Conservation (phyloP, 2,888 invertebrate species). For the Neoitamus cyanurus region DNA sequence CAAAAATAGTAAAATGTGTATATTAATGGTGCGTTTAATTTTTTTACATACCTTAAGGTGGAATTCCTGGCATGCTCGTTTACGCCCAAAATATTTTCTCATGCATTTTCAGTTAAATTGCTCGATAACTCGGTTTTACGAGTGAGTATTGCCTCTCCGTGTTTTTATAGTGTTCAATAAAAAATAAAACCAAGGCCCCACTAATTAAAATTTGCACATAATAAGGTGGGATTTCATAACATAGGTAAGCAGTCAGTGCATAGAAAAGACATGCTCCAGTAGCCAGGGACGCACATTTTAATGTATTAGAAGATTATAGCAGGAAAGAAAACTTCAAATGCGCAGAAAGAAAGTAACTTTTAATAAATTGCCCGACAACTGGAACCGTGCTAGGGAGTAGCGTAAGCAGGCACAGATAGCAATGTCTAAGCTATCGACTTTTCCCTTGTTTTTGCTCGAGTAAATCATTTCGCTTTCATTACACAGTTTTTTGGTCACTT, state of each 20-base stretch:
- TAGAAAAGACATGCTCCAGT: neutral
- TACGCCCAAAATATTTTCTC: neutral
- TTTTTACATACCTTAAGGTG: neutral
- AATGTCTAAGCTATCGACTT: neutral
- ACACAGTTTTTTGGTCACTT: neutral
- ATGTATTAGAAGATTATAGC: neutral
- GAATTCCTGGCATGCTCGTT: neutral
- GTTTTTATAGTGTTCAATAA: neutral
- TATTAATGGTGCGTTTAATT: no score
- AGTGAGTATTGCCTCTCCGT: no score
- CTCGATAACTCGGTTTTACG: neutral
- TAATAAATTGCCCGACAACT: neutral
- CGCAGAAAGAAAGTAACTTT: neutral
- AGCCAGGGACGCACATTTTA: neutral
- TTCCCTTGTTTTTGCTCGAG: neutral
- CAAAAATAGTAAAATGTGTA: neutral
- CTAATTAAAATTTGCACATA: no score
- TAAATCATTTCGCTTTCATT: slow-evolving; percentile 5
- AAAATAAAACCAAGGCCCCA: no score
- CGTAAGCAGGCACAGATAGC: no score
- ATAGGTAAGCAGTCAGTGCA: neutral
- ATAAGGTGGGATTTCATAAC: no score
- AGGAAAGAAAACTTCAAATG: neutral
- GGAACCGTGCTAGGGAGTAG: neutral
- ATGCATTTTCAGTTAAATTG: neutral